Conservation (phyloP, 2,888 invertebrate genomes). For the Caenorhabditis afra region DNA sequence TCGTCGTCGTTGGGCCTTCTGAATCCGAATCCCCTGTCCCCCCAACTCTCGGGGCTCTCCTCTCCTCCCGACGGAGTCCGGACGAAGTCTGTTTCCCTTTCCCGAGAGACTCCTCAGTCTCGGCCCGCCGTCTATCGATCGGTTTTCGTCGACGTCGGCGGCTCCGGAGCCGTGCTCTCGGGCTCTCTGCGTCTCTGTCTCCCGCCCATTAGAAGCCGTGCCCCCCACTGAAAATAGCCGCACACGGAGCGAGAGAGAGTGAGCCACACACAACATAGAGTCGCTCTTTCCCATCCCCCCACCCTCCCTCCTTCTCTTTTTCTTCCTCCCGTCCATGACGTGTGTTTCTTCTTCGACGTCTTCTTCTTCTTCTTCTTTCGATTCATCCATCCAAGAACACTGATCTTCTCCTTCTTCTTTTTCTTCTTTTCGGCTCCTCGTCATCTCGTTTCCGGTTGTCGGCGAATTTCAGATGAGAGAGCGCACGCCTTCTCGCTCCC, state of each 20-base stretch:
- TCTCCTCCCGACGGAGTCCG: conserved; percentile 3
- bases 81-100: conserved; percentile 9
- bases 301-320: conserved; percentile 8
- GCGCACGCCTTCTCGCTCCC: no score
- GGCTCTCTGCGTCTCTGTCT: conserved; percentile 15
- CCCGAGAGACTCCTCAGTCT: conserved; percentile 27
- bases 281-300: no score
- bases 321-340: not conserved
- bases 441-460: not conserved
- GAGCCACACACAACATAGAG: conserved; percentile 7
- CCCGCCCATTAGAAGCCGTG: conserved; percentile 38
- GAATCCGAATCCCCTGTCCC: not conserved
- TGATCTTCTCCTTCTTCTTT: conserved; percentile 19
- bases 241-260: no score
- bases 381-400: conserved; percentile 11
- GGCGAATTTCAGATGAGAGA: no score
- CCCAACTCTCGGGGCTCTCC: conserved; percentile 10
- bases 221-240: conserved; percentile 56
- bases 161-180: conserved; percentile 16
- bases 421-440: not conserved
- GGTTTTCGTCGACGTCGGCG: not conserved
- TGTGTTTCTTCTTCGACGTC: conserved; percentile 2
- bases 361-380: conserved; percentile 24
- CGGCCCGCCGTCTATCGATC: conserved; percentile 40
- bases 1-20: no score